Percentiles rank a stretch among this genome's conserved stretches.
Evolutionary conservation across 2,797 vertebrate species (phyloP).

Genomic region (Syngnathus rostellatus): DNA sequence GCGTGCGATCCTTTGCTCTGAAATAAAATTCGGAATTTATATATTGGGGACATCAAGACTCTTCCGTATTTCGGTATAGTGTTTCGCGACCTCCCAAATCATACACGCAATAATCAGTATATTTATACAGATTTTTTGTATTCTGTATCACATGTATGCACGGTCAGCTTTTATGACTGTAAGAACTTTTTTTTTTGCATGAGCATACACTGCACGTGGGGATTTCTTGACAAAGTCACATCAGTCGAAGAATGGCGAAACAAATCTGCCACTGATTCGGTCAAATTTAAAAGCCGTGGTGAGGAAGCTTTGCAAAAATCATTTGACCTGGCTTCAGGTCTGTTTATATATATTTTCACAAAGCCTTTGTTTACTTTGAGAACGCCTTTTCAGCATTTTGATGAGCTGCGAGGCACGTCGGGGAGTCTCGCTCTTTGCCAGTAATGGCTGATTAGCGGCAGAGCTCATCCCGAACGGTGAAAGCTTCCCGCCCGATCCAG

Average conservation of each 20-base stretch:
- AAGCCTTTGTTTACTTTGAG: background rate
- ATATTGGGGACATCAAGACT: background rate
- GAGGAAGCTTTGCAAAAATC: background rate
- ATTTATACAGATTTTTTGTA: too few species aligned
- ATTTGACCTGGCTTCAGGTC: background rate
- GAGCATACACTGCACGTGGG: too few species aligned
- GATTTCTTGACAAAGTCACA: background rate
- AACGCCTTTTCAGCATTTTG: background rate
- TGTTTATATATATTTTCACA: background rate
- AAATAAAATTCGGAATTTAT: background rate
- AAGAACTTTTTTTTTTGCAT: too few species aligned
- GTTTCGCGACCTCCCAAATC: background rate
- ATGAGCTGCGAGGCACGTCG: background rate
- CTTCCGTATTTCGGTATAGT: background rate
- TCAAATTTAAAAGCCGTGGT: background rate
- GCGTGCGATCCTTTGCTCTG: background rate
- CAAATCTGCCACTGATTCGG: background rate
- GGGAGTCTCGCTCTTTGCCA: background rate
- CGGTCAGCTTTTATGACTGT: too few species aligned
- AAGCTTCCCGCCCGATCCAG: background rate
- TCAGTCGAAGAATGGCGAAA: background rate
- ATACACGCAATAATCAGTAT: background rate
- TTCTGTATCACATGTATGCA: too few species aligned
- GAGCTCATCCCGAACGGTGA: background rate
- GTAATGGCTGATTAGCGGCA: background rate